Percentiles rank a stretch among this genome's conserved stretches.
phyloP scores from a whole-genome alignment of 2,888 invertebrate genomes.

The Heteropelma amictum region DNA sequence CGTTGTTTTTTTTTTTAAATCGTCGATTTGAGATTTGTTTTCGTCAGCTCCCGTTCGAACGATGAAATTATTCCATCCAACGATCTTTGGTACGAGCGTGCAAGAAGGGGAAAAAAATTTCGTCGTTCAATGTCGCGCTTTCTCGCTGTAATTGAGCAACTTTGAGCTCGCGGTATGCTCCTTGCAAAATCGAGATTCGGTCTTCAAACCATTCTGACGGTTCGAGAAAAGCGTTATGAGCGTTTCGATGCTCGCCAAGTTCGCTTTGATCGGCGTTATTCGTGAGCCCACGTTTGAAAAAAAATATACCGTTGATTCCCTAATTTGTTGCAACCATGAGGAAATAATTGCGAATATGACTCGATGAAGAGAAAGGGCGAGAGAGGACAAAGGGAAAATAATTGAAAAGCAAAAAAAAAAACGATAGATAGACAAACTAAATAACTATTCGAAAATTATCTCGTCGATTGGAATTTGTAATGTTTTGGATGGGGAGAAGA shows the following conservation, averaged over 20 bases:
- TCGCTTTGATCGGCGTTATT: too few relatives aligned
- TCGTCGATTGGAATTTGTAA: conserved; percentile 12
- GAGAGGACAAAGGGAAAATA: neutral
- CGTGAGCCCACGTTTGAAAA: too few relatives aligned
- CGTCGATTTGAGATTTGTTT: too few relatives aligned
- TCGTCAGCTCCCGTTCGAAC: too few relatives aligned
- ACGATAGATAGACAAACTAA: conserved; percentile 1
- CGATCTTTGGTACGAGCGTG: too few relatives aligned
- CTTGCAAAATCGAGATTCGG: conserved; percentile 16
- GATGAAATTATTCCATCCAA: too few relatives aligned
- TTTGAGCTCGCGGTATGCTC: conserved; percentile 2
- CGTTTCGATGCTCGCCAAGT: too few relatives aligned
- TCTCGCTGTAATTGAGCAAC: conserved; percentile 46
- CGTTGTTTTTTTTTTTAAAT: too few relatives aligned
- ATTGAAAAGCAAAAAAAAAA: conserved; percentile 5
- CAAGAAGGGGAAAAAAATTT: neutral
- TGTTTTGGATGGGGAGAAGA: neutral
- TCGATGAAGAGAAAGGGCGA: too few relatives aligned
- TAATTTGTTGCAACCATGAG: too few relatives aligned
- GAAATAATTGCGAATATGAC: too few relatives aligned
- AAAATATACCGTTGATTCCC: too few relatives aligned
- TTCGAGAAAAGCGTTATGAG: neutral
- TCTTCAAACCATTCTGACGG: neutral
- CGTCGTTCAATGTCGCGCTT: conserved; percentile 21
- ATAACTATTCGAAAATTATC: neutral